Conservation (phyloP, 2,888 invertebrate genomes). For the Xestia c-nigrum region DNA sequence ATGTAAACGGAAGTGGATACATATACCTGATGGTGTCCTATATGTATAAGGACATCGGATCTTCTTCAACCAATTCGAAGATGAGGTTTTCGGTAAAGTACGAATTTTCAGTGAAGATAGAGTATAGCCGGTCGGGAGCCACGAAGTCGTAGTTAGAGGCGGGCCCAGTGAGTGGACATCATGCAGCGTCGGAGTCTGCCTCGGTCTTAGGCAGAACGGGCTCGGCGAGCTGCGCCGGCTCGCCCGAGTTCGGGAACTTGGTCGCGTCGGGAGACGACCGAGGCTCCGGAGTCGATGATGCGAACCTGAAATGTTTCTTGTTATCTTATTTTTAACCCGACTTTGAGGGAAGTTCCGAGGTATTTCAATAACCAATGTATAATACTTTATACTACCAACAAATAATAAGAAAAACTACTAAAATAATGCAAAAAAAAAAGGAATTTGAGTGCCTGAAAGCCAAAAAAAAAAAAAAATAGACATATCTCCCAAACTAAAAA, state of each 20-base stretch:
- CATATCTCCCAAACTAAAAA: too few relatives aligned
- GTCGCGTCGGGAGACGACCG: slow-evolving; percentile 64
- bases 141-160: slow-evolving; percentile 54
- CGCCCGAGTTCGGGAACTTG: slow-evolving; percentile 60
- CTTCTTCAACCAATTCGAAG: slow-evolving; percentile 53
- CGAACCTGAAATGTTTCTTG: slow-evolving; percentile 71
- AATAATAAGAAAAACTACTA: too few relatives aligned
- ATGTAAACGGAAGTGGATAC: slow-evolving; percentile 11
- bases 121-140: slow-evolving; percentile 72
- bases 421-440: too few relatives aligned
- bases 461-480: too few relatives aligned
- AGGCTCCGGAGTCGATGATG: slow-evolving; percentile 67
- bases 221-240: slow-evolving; percentile 62
- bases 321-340: background rate
- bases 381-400: too few relatives aligned
- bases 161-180: slow-evolving; percentile 67
- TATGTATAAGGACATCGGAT: background rate
- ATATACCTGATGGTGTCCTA: slow-evolving; percentile 17
- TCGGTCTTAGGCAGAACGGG: slow-evolving; percentile 72
- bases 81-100: slow-evolving; percentile 65
- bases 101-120: slow-evolving; percentile 72
- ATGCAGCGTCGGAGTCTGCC: slow-evolving; percentile 75
- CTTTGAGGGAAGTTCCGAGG: too few relatives aligned
- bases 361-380: too few relatives aligned
- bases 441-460: too few relatives aligned